These are phyloP conservation scores for Ephydatia muelleri DNA, from an alignment of 37 sponge, comb jelly and placozoan genomes.

Conservation along the genomic window DNA sequence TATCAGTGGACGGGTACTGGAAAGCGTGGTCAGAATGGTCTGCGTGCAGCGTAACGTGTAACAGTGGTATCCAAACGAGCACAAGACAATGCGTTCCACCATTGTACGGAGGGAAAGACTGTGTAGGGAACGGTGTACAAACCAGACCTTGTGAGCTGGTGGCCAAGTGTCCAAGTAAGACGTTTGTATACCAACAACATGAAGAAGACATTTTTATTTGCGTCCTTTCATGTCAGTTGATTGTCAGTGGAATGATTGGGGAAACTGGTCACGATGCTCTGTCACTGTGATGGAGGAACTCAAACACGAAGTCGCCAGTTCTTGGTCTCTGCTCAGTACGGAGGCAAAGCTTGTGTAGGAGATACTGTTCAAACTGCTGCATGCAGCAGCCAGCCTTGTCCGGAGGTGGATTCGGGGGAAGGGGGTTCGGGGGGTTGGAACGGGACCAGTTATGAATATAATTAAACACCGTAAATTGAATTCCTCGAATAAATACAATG, in stretches of 20 bases:
- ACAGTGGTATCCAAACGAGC: slow-evolving; percentile 48
- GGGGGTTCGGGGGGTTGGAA: no score
- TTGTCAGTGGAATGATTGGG: slow-evolving; percentile 70
- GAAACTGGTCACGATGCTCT: slow-evolving; percentile 64
- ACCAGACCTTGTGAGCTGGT: slow-evolving; percentile 39
- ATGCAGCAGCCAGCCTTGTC: slow-evolving; percentile 74
- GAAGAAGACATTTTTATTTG: not conserved
- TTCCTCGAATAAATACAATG: no score
- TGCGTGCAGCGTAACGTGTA: slow-evolving; percentile 64
- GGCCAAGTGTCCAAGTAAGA: slow-evolving; percentile 78
- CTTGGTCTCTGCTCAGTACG: slow-evolving; percentile 35
- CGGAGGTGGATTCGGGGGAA: slow-evolving; percentile 26
- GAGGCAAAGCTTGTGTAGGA: slow-evolving; percentile 69
- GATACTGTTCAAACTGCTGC: slow-evolving; percentile 25
- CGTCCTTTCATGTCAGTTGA: slow-evolving; percentile 20
- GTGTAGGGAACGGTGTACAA: slow-evolving; percentile 43
- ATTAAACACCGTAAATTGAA: no score
- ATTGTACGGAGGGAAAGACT: slow-evolving; percentile 60
- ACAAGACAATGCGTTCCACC: slow-evolving; percentile 63
- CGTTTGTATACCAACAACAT: not conserved
- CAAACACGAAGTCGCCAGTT: slow-evolving; percentile 34
- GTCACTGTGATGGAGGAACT: slow-evolving; percentile 53
- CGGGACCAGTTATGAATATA: no score
- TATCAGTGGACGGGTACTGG: slow-evolving; percentile 83
- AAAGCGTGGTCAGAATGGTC: slow-evolving; percentile 75